These are phyloP conservation scores for Sebastes trivittatus DNA, from an alignment of 2,797 vertebrate genomes.

Conservation along the genomic window DNA sequence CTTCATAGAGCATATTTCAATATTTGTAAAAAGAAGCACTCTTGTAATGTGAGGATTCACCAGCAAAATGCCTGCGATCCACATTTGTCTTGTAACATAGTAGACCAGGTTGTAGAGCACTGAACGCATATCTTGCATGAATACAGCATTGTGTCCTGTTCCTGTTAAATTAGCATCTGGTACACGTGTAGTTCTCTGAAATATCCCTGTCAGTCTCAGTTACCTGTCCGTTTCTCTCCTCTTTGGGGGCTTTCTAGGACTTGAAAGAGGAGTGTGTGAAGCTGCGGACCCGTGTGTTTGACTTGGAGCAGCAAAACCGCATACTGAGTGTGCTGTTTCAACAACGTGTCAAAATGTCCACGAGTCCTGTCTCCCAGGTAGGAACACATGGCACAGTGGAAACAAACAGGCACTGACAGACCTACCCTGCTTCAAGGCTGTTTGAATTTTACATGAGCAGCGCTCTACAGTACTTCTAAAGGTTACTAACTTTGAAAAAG, in stretches of 20 bases:
- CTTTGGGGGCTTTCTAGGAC: constrained; percentile 76
- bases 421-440: constrained; percentile 25
- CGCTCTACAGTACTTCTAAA: constrained; percentile 32
- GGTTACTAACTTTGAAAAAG: constrained; percentile 38
- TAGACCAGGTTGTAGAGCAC: neutral
- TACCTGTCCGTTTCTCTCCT: neutral
- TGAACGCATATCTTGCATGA: neutral
- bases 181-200: neutral
- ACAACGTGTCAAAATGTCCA: constrained; percentile 87
- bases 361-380: constrained; percentile 88
- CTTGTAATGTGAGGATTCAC: neutral
- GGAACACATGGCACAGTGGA: constrained; percentile 6
- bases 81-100: neutral
- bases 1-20: neutral
- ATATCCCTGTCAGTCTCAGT: neutral
- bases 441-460: constrained; percentile 61
- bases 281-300: constrained; percentile 92
- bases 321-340: constrained; percentile 90
- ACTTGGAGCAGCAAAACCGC: constrained; percentile 94
- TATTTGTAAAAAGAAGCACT: neutral
- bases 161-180: constrained; percentile 12
- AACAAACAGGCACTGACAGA: constrained; percentile 45
- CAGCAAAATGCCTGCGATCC: neutral
- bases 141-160: neutral
- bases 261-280: constrained; percentile 93